Base-by-base conservation (phyloP, 1,140 invertebrate genomes). In the Chrysoperla carnea region DNA sequence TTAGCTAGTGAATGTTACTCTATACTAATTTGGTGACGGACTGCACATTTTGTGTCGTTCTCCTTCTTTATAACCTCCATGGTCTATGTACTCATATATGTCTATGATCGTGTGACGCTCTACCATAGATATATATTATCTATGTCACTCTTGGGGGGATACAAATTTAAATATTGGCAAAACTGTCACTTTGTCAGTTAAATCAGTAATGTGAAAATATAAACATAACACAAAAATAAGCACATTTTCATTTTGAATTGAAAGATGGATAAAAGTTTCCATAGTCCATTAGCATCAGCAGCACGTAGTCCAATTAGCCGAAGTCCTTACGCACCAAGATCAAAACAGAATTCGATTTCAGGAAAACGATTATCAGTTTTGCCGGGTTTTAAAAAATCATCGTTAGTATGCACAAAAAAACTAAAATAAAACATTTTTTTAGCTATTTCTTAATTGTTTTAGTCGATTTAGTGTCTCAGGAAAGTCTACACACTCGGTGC, bases 401-500 rank as follows among this genome's bases (percentile, higher is more conserved):
- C 40, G 40, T 41, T 14, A 13, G 40, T 41, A 31, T 8, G 5
- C 11, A 5, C 2, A 9, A 15, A 1, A 8, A 17, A 33, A 41
- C 40, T 14, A 40, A 8, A 39, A 27, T 39, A 17, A 29, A 31
- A 8, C 2, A 8, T 29, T 29, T 29, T 41, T 33, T 38, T 38
- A 42, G 39, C 13, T 33, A 45, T 45, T 5, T n/a, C 23, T 50
- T 12, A 37, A 12, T 47, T 47, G 36, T 39, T 56, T 50, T 44
- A 76, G 73, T 37, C 63, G 66, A 29, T 51, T 68, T 8, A 76
- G 72, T 46, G 50, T 71, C 7, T 75, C 75, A 0, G 70, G 67
- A 8, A 65, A 73, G 33, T 73, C 75, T 2, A 72, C 69, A 46
- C 73, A 76, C 44, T 74, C 73, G 3, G 67, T 75, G n/a, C 75